A percentile compares a stretch with the other conserved stretches of the same genome.
These are phyloP conservation scores for Drymonia ruficornis DNA, from an alignment of 2,888 invertebrate species.

Conservation along the genomic window DNA sequence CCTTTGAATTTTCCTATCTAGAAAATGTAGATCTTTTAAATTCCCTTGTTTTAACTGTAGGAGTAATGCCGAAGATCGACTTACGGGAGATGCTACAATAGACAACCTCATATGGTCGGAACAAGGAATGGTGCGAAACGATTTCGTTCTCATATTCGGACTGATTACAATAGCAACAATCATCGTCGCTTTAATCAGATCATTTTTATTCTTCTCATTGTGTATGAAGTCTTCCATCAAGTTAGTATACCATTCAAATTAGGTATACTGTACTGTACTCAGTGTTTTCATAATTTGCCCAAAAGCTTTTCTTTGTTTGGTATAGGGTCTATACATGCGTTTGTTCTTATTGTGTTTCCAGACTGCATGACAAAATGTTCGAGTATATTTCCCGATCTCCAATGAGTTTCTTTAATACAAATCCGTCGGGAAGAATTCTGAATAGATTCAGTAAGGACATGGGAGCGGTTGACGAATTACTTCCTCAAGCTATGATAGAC, in stretches of 20 bases:
- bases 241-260: slow-evolving; percentile 46
- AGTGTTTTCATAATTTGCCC: no score
- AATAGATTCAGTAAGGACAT: slow-evolving; percentile 94
- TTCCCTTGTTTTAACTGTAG: slow-evolving; percentile 38
- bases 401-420: slow-evolving; percentile 91
- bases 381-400: slow-evolving; percentile 78
- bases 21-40: not conserved
- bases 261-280: not conserved
- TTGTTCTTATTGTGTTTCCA: slow-evolving; percentile 27
- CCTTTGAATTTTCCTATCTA: not conserved
- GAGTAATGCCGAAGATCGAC: slow-evolving; percentile 71
- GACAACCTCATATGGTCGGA: slow-evolving; percentile 69
- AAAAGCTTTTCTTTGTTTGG: no score
- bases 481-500: slow-evolving; percentile 90
- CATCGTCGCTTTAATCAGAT: slow-evolving; percentile 85
- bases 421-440: slow-evolving; percentile 92
- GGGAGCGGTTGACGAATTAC: slow-evolving; percentile 91
- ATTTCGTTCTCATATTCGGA: slow-evolving; percentile 82
- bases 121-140: slow-evolving; percentile 58
- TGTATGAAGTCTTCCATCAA: slow-evolving; percentile 88
- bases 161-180: slow-evolving; percentile 83
- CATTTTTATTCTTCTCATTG: slow-evolving; percentile 86
- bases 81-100: slow-evolving; percentile 70
- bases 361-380: slow-evolving; percentile 89
- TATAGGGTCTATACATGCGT: no score